Percentiles rank a stretch among this genome's conserved stretches.
Evolutionary conservation across 2,888 invertebrate genomes (phyloP).

Genomic region (Melikaiella ostensackeni): DNA sequence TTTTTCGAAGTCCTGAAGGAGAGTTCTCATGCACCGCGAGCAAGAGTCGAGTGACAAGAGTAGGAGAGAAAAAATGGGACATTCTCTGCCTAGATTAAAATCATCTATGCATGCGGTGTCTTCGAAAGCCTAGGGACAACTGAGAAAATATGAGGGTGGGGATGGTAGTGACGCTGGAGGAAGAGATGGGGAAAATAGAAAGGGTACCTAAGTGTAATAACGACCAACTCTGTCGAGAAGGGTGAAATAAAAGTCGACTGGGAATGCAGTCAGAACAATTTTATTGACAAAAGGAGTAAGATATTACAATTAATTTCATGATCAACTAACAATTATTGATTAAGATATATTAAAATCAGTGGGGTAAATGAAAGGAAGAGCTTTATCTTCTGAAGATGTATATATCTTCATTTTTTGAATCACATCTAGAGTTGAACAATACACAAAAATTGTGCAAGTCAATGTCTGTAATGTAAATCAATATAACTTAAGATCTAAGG

Average conservation of each 20-base stretch:
- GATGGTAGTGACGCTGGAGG: constrained; percentile 32
- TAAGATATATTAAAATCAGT: too few species aligned
- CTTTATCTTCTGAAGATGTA: too few species aligned
- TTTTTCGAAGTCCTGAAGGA: constrained; percentile 30
- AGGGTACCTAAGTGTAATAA: constrained; percentile 46
- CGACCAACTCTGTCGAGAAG: constrained; percentile 41
- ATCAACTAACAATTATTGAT: too few species aligned
- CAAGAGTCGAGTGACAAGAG: constrained; percentile 31
- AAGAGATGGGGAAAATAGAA: constrained; percentile 31
- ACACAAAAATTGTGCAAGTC: too few species aligned
- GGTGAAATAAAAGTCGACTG: constrained; percentile 64
- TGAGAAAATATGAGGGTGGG: constrained; percentile 50
- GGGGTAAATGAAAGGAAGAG: too few species aligned
- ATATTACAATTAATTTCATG: constrained; percentile 42
- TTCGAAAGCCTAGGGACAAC: constrained; percentile 47
- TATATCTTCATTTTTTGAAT: too few species aligned
- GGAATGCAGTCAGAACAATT: constrained; percentile 66
- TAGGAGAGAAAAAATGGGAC: constrained; percentile 38
- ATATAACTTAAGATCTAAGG: too few species aligned
- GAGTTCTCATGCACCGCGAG: constrained; percentile 25
- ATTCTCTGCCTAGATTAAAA: constrained; percentile 51
- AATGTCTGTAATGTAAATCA: too few species aligned
- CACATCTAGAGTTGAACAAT: too few species aligned
- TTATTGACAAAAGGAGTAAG: constrained; percentile 46
- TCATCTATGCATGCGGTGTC: constrained; percentile 38